Conservation (phyloP, 2,113 vertebrate species). For the Xyliphius kryptos region DNA sequence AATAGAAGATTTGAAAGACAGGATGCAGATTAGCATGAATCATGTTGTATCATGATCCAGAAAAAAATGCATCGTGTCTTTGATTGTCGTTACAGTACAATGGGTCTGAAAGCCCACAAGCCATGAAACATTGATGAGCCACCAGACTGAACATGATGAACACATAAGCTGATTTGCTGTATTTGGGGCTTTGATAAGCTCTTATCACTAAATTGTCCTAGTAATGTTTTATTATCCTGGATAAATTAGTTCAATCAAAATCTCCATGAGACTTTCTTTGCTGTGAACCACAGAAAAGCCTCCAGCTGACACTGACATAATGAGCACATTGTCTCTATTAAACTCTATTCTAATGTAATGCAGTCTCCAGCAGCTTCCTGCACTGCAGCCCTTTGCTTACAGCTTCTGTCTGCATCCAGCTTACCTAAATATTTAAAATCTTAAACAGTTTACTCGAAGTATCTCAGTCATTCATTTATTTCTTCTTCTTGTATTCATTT, state of each 20-base stretch:
- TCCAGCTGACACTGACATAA: conserved; percentile 27
- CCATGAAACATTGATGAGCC: no score
- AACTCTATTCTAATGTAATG: conserved; percentile 17
- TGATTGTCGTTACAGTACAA: background rate
- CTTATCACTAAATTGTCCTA: conserved; percentile 25
- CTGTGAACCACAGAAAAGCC: conserved; percentile 32
- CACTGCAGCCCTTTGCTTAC: conserved; percentile 16
- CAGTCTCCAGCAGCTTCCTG: conserved; percentile 18
- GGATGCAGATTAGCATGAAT: no score
- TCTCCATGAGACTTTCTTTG: conserved; percentile 22
- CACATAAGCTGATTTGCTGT: background rate
- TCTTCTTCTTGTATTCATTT: no score
- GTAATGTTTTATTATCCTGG: conserved; percentile 9
- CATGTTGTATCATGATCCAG: no score
- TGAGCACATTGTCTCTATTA: background rate
- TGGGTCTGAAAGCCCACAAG: no score
- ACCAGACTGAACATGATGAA: no score
- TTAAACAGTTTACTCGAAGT: no score
- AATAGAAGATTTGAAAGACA: background rate
- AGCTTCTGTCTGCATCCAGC: conserved; percentile 4
- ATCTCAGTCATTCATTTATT: no score
- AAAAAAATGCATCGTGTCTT: no score
- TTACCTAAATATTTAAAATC: no score
- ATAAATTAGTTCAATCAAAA: conserved; percentile 25
- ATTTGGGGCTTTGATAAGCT: conserved; percentile 21